Conservation (phyloP, 2,797 vertebrate genomes). For the Gallinago nigripennis region DNA sequence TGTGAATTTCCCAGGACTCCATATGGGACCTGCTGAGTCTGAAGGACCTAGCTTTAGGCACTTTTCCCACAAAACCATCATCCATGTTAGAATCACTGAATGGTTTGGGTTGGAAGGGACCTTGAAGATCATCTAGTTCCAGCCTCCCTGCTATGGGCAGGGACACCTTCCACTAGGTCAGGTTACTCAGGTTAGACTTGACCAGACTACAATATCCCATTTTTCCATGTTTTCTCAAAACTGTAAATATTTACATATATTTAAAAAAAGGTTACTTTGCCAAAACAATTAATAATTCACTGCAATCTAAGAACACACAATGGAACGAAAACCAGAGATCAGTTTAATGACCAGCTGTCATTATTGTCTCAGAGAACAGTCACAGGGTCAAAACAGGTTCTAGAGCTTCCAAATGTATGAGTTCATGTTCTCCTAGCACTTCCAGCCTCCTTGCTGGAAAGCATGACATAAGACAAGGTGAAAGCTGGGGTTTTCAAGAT, state of each 20-base stretch:
- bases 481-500: background rate
- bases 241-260: background rate
- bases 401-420: background rate
- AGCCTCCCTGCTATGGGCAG: background rate
- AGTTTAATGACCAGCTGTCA: background rate
- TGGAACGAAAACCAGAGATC: background rate
- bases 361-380: background rate
- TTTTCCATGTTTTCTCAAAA: background rate
- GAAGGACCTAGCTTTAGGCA: background rate
- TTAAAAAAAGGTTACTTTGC: fast-evolving
- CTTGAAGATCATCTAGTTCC: background rate
- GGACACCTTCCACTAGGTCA: background rate
- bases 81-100: background rate
- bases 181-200: background rate
- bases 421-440: background rate
- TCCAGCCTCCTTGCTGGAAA: background rate
- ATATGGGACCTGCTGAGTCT: background rate
- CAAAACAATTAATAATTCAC: background rate
- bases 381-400: background rate
- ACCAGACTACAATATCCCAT: background rate
- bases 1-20: background rate
- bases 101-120: background rate
- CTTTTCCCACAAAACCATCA: background rate
- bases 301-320: background rate
- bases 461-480: background rate